These are phyloP conservation scores for Pedetes capensis DNA, from an alignment of 2,113 vertebrate species.

Conservation along the genomic window DNA sequence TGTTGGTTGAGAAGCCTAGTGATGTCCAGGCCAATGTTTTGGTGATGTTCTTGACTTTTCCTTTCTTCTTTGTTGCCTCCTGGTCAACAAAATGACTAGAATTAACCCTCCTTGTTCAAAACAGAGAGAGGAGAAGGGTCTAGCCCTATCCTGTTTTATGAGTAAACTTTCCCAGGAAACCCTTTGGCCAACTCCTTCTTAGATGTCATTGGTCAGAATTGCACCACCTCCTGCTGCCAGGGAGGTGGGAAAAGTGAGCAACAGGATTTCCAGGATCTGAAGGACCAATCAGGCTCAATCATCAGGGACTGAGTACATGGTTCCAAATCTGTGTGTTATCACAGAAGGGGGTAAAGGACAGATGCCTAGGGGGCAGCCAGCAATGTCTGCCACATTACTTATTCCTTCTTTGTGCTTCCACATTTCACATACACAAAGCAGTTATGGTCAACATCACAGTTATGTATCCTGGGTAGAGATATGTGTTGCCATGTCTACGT, in stretches of 20 bases:
- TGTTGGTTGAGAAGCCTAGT: background rate
- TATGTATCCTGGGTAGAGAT: background rate
- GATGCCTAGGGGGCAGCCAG: background rate
- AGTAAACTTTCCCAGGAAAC: background rate
- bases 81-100: background rate
- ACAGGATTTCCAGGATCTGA: background rate
- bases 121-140: background rate
- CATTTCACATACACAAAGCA: background rate
- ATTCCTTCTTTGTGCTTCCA: background rate
- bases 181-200: background rate
- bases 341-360: background rate
- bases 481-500: background rate
- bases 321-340: background rate
- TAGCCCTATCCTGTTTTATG: background rate
- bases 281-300: background rate
- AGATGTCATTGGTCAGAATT: background rate
- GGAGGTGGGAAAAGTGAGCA: background rate
- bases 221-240: background rate
- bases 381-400: background rate
- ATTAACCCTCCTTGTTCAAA: background rate
- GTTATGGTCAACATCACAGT: background rate
- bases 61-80: background rate
- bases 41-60: background rate
- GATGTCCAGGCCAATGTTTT: background rate
- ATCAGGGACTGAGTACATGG: background rate